phyloP scores from a whole-genome alignment of 2,113 vertebrate genomes.

The Monarcha castaneiventris region DNA sequence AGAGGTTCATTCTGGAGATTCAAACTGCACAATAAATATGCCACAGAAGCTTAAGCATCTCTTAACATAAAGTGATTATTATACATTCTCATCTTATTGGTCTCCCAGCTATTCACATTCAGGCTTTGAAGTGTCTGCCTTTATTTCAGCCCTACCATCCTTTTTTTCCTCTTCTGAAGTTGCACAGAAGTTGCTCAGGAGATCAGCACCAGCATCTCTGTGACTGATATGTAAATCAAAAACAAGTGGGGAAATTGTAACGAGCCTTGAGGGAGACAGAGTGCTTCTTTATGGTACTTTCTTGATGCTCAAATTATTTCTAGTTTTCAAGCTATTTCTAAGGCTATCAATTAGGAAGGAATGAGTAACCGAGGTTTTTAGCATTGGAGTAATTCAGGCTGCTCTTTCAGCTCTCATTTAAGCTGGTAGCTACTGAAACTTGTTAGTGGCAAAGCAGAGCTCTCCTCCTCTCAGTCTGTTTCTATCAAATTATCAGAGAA shows the following conservation, averaged over 20 bases:
- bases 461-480: not conserved
- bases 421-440: not conserved
- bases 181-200: not conserved
- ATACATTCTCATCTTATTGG: not conserved
- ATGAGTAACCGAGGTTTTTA: not conserved
- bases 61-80: constrained; percentile 8
- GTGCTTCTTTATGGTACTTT: not conserved
- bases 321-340: not conserved
- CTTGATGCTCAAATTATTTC: not conserved
- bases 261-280: not conserved
- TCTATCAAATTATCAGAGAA: not conserved
- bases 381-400: not conserved
- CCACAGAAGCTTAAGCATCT: not conserved
- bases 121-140: constrained; percentile 33
- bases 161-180: not conserved
- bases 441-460: not conserved
- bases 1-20: not conserved
- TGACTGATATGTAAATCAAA: constrained; percentile 26
- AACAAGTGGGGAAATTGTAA: constrained; percentile 14
- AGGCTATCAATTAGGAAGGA: constrained; percentile 8
- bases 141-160: not conserved
- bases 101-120: not conserved
- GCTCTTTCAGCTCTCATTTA: not conserved
- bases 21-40: not conserved
- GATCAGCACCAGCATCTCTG: not conserved